Conservation (phyloP, 1,140 invertebrate genomes). For the Scaptomyza montana region DNA sequence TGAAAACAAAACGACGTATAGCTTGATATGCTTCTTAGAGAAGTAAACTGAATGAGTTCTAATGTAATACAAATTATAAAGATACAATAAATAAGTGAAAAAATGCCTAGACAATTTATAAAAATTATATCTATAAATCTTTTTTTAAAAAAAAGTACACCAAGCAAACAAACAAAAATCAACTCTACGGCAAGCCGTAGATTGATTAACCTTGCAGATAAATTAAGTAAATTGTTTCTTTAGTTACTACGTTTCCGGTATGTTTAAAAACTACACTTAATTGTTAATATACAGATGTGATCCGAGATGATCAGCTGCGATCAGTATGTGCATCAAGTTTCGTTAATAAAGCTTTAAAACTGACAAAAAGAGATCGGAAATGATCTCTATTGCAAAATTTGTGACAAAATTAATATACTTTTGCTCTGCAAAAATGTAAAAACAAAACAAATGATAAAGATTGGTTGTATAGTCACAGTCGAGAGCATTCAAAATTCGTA, state of each 20-base stretch:
- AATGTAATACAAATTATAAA: slow-evolving; percentile 66
- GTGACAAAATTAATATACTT: slow-evolving; percentile 1
- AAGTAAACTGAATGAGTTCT: slow-evolving; percentile 60
- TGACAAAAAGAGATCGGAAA: background rate
- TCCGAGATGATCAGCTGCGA: slow-evolving; percentile 1
- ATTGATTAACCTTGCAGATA: slow-evolving; percentile 28
- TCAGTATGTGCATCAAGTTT: background rate
- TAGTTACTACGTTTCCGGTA: background rate
- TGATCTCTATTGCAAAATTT: slow-evolving; percentile 10
- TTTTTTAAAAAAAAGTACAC: background rate
- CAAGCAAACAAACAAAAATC: slow-evolving; percentile 19
- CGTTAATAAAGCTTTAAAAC: background rate
- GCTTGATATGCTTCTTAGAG: slow-evolving; percentile 74
- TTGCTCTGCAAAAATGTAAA: slow-evolving; percentile 29
- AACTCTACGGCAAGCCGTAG: slow-evolving; percentile 25
- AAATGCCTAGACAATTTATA: slow-evolving; percentile 70
- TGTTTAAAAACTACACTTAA: background rate
- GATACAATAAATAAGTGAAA: slow-evolving; percentile 66
- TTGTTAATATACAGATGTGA: slow-evolving; percentile 6
- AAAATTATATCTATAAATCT: slow-evolving; percentile 36
- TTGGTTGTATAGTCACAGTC: slow-evolving; percentile 47
- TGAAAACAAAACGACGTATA: slow-evolving; percentile 76
- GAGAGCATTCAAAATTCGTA: slow-evolving; percentile 49
- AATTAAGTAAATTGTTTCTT: background rate
- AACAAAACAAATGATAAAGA: slow-evolving; percentile 25